Evolutionary conservation across 2,888 invertebrate genomes (phyloP).

Genomic region (Rhagium mordax): DNA sequence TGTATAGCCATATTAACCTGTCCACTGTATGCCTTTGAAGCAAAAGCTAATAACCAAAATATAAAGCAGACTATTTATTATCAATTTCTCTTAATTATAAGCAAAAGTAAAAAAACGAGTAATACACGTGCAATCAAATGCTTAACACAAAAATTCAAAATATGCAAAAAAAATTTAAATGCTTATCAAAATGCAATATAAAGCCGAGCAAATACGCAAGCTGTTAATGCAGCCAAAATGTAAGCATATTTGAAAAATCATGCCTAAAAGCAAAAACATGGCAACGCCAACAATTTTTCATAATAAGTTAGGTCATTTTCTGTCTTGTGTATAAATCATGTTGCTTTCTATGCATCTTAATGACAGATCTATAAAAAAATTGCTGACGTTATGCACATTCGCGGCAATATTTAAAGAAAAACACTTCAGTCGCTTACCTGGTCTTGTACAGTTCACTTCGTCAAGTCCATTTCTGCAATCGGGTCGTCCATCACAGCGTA

Average conservation of each 20-base stretch:
- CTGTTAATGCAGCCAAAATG: conserved; percentile 38
- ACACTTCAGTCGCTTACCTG: conserved; percentile 38
- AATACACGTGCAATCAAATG: conserved; percentile 18
- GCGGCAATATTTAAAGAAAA: background rate
- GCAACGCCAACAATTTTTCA: conserved; percentile 10
- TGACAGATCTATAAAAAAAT: conserved; percentile 17
- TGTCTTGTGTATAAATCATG: background rate
- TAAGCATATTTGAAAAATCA: conserved; percentile 31
- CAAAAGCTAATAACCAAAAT: conserved; percentile 30
- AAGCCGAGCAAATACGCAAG: conserved; percentile 44
- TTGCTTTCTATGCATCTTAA: background rate
- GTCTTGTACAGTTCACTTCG: conserved; percentile 67
- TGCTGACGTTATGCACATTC: background rate
- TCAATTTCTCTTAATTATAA: conserved; percentile 3
- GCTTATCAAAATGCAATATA: conserved; percentile 41
- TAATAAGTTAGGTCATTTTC: background rate
- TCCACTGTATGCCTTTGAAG: background rate
- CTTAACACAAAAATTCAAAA: conserved; percentile 26
- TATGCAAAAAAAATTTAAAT: conserved; percentile 35
- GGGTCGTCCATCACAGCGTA: conserved; percentile 74
- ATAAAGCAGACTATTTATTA: conserved; percentile 36
- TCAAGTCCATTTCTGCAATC: conserved; percentile 78
- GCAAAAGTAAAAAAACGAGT: conserved; percentile 10
- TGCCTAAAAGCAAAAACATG: conserved; percentile 21
- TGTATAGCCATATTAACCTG: background rate